A percentile compares a stretch with the other conserved stretches of the same genome.
Conservation (phyloP, 35 echinoderm and acorn worm species). For the Hemicentrotus pulcherrimus region DNA sequence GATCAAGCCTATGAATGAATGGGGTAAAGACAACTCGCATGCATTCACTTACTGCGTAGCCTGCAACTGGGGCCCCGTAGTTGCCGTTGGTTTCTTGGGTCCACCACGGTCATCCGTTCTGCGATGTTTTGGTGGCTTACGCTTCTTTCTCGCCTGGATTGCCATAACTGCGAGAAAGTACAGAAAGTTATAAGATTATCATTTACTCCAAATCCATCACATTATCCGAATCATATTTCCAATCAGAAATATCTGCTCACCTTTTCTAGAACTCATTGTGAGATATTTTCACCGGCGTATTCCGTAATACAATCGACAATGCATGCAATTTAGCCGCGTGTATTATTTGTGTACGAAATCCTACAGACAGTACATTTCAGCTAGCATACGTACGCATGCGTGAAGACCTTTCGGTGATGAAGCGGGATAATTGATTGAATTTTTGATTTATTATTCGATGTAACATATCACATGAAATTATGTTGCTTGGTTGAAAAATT, state of each 20-base stretch:
- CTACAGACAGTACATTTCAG: too few relatives aligned
- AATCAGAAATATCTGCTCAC: neutral
- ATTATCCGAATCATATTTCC: neutral
- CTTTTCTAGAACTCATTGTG: slow-evolving; percentile 60
- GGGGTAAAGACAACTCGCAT: too few relatives aligned
- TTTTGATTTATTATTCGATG: neutral
- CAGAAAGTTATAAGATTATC: neutral
- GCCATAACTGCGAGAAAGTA: slow-evolving; percentile 48
- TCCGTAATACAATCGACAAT: neutral
- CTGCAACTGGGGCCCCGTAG: slow-evolving; percentile 3
- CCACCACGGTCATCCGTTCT: slow-evolving; percentile 40
- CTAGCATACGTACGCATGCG: neutral
- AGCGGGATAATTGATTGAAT: slow-evolving; percentile 7
- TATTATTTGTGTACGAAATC: neutral
- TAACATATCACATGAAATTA: too few relatives aligned
- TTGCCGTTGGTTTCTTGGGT: slow-evolving; percentile 40
- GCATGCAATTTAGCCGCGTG: neutral
- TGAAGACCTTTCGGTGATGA: neutral
- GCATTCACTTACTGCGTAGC: slow-evolving; percentile 30
- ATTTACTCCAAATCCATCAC: neutral
- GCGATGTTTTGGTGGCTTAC: slow-evolving; percentile 58
- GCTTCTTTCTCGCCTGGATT: slow-evolving; percentile 60
- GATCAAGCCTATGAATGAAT: too few relatives aligned
- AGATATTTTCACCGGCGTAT: neutral
- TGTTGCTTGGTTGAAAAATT: too few relatives aligned